Percentiles rank a stretch among this genome's conserved stretches.
Conservation (phyloP, 2,797 vertebrate genomes). For the Macroramphosus scolopax region DNA sequence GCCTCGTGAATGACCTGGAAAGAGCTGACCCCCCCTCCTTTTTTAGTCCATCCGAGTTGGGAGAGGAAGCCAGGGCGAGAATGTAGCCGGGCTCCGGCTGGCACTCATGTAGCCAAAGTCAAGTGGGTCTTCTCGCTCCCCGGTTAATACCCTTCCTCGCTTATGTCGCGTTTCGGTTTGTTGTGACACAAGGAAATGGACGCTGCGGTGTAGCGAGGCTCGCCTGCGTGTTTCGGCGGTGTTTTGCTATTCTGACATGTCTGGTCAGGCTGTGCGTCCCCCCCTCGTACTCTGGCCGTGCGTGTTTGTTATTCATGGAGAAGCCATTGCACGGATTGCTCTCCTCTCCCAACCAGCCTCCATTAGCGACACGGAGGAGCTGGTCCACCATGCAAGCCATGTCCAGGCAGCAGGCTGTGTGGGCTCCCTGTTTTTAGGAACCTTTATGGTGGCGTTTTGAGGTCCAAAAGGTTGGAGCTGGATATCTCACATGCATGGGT, state of each 20-base stretch:
- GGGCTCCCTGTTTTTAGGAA: slow-evolving; percentile 8
- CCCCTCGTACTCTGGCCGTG: slow-evolving; percentile 29
- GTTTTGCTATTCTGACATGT: slow-evolving; percentile 69
- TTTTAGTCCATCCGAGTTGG: slow-evolving; percentile 71
- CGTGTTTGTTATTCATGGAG: slow-evolving; percentile 79
- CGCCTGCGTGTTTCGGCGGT: slow-evolving; percentile 53
- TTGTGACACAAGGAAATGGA: slow-evolving; percentile 78
- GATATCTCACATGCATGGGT: slow-evolving; percentile 23
- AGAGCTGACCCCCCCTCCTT: slow-evolving; percentile 61
- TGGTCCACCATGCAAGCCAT: slow-evolving; percentile 81
- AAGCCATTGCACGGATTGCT: slow-evolving; percentile 91
- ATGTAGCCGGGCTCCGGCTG: slow-evolving; percentile 70
- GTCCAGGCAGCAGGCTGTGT: slow-evolving; percentile 70
- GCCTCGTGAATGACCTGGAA: slow-evolving; percentile 81
- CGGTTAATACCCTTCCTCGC: slow-evolving; percentile 57
- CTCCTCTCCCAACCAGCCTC: slow-evolving; percentile 84
- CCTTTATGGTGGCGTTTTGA: slow-evolving; percentile 53
- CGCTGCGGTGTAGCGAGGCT: slow-evolving; percentile 49
- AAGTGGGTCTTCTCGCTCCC: slow-evolving; percentile 73
- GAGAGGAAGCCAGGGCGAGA: slow-evolving; percentile 75
- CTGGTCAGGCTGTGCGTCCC: slow-evolving; percentile 54
- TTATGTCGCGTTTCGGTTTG: slow-evolving; percentile 64
- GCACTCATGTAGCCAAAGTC: slow-evolving; percentile 70
- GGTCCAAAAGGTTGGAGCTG: slow-evolving; percentile 57
- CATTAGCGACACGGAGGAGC: slow-evolving; percentile 90